Percentiles rank a stretch among this genome's conserved stretches.
Evolutionary conservation across 2,797 vertebrate genomes (phyloP).

Genomic region (Podarcis lilfordi): DNA sequence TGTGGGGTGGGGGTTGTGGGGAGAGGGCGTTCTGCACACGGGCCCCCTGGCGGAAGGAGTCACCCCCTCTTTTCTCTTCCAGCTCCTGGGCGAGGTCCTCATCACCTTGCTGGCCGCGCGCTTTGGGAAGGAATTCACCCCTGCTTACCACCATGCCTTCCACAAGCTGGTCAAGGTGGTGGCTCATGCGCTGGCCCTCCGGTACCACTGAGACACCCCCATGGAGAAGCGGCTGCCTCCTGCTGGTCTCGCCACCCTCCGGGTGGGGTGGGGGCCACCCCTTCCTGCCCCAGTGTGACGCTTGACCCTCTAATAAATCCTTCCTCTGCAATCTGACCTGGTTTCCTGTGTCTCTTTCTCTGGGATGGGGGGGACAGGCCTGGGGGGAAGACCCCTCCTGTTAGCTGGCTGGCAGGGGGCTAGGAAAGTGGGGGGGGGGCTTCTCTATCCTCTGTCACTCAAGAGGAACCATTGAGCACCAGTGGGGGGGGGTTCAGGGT

Average conservation of each 20-base stretch:
- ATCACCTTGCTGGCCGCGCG: slow-evolving; percentile 71
- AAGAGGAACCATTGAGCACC: no score
- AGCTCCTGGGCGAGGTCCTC: slow-evolving; percentile 80
- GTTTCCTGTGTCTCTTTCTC: neutral
- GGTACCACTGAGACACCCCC: slow-evolving; percentile 73
- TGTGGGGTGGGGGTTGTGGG: no score
- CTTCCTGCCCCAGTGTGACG: neutral
- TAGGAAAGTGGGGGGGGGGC: no score
- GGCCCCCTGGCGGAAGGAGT: neutral
- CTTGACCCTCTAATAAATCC: neutral
- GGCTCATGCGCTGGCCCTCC: slow-evolving; percentile 73
- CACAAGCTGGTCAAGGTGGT: slow-evolving; percentile 77
- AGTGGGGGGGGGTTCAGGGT: no score
- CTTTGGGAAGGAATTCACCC: slow-evolving; percentile 68
- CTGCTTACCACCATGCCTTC: slow-evolving; percentile 74
- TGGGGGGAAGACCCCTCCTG: no score
- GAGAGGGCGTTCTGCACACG: no score
- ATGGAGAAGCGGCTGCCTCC: neutral
- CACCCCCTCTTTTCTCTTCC: neutral
- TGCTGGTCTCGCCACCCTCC: neutral
- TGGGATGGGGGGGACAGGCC: neutral
- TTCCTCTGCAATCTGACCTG: neutral
- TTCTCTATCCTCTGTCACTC: no score
- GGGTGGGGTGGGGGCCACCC: no score
- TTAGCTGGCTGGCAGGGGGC: no score